Conservation (phyloP, 2,888 invertebrate genomes). For the Diaperis boleti region DNA sequence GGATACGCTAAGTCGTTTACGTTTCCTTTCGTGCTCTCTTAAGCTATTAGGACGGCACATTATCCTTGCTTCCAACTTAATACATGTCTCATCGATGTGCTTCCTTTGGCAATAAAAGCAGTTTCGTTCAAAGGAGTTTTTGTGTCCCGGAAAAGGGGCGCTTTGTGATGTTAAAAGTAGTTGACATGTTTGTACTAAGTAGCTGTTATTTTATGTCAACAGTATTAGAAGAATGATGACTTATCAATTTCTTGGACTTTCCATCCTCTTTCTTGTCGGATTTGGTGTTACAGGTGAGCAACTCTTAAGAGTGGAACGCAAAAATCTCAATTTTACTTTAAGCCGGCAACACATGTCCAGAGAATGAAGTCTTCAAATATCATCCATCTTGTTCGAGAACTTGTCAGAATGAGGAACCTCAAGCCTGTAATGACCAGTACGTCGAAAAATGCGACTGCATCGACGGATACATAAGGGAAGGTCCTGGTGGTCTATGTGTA, state of each 20-base stretch:
- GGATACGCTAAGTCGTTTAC: conserved; percentile 9
- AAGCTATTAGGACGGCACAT: conserved; percentile 8
- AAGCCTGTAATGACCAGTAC: background rate
- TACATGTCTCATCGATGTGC: background rate
- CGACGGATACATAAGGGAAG: background rate
- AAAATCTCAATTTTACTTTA: no score
- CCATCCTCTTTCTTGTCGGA: background rate
- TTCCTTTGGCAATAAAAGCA: background rate
- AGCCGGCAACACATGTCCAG: background rate
- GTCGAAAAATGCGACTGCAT: background rate
- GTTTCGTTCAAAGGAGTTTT: no score
- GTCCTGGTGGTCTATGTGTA: conserved; percentile 2
- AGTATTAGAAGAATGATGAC: no score
- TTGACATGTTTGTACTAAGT: no score
- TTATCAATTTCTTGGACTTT: background rate
- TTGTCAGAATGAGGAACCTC: background rate
- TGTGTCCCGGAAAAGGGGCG: background rate
- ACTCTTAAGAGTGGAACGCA: no score
- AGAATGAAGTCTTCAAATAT: background rate
- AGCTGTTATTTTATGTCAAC: no score
- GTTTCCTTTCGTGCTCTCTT: conserved; percentile 9
- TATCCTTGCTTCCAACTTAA: background rate
- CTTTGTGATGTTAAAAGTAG: no score
- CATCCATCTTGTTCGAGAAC: background rate
- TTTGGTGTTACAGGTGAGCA: background rate